These are phyloP conservation scores for Deladenus siricidicola DNA, from an alignment of 2,888 invertebrate species.

Conservation along the genomic window DNA sequence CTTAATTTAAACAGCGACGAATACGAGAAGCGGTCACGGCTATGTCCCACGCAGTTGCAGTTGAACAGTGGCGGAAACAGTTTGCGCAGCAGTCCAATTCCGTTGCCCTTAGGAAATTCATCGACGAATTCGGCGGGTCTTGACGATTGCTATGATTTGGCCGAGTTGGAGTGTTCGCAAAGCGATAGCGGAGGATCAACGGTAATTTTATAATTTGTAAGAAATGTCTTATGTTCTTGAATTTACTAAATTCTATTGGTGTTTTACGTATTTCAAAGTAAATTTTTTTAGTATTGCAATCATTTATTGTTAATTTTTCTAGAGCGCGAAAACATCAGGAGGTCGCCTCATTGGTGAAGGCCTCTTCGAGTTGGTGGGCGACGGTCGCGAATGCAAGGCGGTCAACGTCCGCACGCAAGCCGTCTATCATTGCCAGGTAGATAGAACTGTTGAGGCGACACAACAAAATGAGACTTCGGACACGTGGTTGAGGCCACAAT, in stretches of 20 bases:
- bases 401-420: slow-evolving; percentile 22
- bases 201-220: slow-evolving; percentile 5
- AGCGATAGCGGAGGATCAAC: not conserved
- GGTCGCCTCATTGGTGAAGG: slow-evolving; percentile 15
- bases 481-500: too few species aligned
- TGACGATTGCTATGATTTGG: slow-evolving; percentile 10
- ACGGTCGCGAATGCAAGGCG: slow-evolving; percentile 27
- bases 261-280: not conserved
- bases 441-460: too few species aligned
- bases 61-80: too few species aligned
- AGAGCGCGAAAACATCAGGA: not conserved
- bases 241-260: not conserved
- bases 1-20: too few species aligned
- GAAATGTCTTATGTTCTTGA: not conserved
- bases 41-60: too few species aligned
- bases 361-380: slow-evolving; percentile 19
- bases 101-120: too few species aligned
- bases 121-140: too few species aligned
- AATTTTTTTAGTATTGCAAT: not conserved
- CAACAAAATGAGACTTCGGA: too few species aligned
- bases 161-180: slow-evolving; percentile 14
- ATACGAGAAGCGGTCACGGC: too few species aligned
- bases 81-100: too few species aligned
- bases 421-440: slow-evolving; percentile 23
- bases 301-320: not conserved